Evolutionary conservation across 2,888 invertebrate genomes (phyloP).

Genomic region (Melanargia galathea): DNA sequence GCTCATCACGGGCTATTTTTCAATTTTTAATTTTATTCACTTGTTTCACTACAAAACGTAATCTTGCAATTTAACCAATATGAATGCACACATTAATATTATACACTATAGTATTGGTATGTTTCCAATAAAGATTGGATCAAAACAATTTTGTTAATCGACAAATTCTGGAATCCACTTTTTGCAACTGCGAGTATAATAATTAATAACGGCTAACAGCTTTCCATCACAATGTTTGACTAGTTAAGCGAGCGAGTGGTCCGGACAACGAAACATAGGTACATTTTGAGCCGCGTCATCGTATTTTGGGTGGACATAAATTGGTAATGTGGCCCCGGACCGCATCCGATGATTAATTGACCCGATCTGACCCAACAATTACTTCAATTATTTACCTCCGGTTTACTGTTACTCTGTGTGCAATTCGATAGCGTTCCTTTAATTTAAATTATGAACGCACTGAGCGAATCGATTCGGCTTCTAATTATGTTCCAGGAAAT

Average conservation of each 20-base stretch:
- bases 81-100: no score
- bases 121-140: no score
- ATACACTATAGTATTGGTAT: no score
- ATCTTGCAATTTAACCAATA: no score
- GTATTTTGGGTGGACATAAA: constrained; percentile 65
- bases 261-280: constrained; percentile 37
- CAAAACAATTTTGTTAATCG: background rate
- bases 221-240: constrained; percentile 10
- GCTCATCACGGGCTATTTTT: no score
- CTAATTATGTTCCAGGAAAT: constrained; percentile 18
- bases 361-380: constrained; percentile 77
- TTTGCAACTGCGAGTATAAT: no score
- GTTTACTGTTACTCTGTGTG: constrained; percentile 56
- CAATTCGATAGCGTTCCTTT: constrained; percentile 53
- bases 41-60: no score
- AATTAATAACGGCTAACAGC: background rate
- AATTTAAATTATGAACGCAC: constrained; percentile 48
- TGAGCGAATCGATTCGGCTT: constrained; percentile 30
- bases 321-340: constrained; percentile 64
- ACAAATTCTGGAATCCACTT: background rate
- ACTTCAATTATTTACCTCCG: constrained; percentile 80
- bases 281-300: constrained; percentile 45
- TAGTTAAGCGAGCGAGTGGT: constrained; percentile 7
- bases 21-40: no score
- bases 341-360: constrained; percentile 77